Percentiles rank a stretch among this genome's conserved stretches.
Conservation (phyloP, 2,888 invertebrate species). For the Eugnorisma glareosa region DNA sequence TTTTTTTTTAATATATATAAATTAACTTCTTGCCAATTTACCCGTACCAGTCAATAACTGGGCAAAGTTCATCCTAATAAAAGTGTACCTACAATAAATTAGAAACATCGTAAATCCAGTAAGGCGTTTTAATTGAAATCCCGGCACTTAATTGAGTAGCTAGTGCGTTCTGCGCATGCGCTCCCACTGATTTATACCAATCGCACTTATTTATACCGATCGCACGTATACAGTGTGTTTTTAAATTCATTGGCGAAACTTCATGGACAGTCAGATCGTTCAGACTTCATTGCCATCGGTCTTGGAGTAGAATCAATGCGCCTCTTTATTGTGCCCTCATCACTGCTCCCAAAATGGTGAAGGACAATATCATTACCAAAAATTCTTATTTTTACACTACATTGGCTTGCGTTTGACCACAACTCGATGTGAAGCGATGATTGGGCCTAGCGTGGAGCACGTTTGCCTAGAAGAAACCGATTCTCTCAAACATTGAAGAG, state of each 20-base stretch:
- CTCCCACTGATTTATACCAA: conserved; percentile 81
- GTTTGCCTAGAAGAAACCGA: no score
- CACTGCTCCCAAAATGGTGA: neutral
- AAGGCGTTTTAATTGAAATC: conserved; percentile 90
- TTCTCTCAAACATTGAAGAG: no score
- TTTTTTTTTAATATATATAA: conserved; percentile 2
- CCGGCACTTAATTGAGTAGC: conserved; percentile 86
- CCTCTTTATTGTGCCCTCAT: neutral
- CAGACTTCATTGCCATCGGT: neutral
- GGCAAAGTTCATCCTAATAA: conserved; percentile 48
- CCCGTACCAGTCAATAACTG: conserved; percentile 39
- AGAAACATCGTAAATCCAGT: conserved; percentile 84
- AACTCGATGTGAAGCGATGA: no score
- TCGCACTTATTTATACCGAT: conserved; percentile 79
- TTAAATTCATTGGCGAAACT: neutral
- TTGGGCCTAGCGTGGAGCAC: no score
- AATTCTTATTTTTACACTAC: no score
- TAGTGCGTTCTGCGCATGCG: conserved; percentile 82
- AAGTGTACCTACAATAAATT: conserved; percentile 78
- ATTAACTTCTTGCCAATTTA: conserved; percentile 7
- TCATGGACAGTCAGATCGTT: neutral
- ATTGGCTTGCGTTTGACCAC: no score
- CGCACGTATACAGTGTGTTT: conserved; percentile 27
- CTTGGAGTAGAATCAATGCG: neutral
- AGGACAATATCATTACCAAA: neutral